Conservation (phyloP, 1,140 invertebrate genomes). For the Caenorhabditis remanei region DNA sequence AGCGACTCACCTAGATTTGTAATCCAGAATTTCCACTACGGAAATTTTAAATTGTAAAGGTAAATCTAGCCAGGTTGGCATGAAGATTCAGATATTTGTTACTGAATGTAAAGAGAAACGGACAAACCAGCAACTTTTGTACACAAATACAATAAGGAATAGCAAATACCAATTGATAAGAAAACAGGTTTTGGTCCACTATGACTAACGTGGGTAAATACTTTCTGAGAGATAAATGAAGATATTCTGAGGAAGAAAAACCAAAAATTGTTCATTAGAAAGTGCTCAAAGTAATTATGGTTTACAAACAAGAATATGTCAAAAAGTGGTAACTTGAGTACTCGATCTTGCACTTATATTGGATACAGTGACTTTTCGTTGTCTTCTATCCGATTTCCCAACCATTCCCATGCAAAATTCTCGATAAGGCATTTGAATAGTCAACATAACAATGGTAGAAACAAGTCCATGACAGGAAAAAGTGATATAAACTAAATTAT, state of each 20-base stretch:
- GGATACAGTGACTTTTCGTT: background rate
- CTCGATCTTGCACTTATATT: background rate
- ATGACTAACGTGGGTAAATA: too few relatives aligned
- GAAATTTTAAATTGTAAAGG: background rate
- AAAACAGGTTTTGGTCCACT: too few relatives aligned
- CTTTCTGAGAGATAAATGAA: too few relatives aligned
- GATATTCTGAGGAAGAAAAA: too few relatives aligned
- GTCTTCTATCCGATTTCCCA: background rate
- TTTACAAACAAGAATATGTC: background rate
- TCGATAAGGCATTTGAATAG: conserved; percentile 4
- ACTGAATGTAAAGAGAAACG: too few relatives aligned
- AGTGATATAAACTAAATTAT: conserved; percentile 6
- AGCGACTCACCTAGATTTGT: background rate
- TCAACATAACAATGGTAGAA: background rate
- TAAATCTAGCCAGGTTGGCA: background rate
- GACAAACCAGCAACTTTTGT: too few relatives aligned
- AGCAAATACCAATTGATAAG: too few relatives aligned
- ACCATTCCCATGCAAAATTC: background rate
- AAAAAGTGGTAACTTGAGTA: conserved; percentile 1
- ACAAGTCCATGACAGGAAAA: background rate
- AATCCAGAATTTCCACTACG: background rate
- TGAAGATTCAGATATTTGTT: background rate
- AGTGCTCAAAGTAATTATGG: too few relatives aligned
- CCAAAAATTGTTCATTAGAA: too few relatives aligned
- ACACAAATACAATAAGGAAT: too few relatives aligned